These are phyloP conservation scores for Athrips mouffetella DNA, from an alignment of 2,888 invertebrate species.

Conservation along the genomic window DNA sequence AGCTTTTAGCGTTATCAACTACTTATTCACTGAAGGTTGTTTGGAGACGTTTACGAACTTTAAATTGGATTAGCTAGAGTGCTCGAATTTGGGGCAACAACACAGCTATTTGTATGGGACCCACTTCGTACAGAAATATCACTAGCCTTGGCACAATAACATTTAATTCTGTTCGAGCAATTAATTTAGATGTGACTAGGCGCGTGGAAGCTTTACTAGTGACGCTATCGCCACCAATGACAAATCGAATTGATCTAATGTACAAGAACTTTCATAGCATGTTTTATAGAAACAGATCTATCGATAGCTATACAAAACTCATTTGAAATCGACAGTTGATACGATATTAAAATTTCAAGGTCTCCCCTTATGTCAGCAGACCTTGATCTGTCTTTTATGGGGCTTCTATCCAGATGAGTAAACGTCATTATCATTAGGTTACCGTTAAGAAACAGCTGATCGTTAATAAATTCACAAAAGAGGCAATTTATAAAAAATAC, in stretches of 20 bases:
- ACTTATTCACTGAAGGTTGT: conserved; percentile 3
- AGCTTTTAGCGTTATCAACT: neutral
- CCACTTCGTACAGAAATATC: conserved; percentile 40
- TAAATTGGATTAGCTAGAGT: conserved; percentile 6
- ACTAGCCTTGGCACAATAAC: conserved; percentile 70
- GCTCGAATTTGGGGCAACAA: conserved; percentile 46
- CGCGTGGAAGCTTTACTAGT: conserved; percentile 46
- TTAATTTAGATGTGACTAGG: conserved; percentile 52
- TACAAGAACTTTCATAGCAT: neutral
- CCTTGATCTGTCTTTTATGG: conserved; percentile 29
- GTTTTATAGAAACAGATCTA: neutral
- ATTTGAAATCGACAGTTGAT: conserved; percentile 3
- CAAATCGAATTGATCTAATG: conserved; percentile 33
- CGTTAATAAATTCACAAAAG: conserved; percentile 50
- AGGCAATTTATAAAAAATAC: conserved; percentile 44
- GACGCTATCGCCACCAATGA: conserved; percentile 55
- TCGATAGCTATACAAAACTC: conserved; percentile 1
- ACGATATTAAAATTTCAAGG: conserved; percentile 20
- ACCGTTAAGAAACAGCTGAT: conserved; percentile 38
- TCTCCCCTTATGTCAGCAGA: conserved; percentile 16
- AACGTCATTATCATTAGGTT: conserved; percentile 17
- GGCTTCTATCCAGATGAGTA: conserved; percentile 21
- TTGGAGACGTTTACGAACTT: conserved; percentile 6
- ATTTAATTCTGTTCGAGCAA: conserved; percentile 62
- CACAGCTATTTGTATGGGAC: conserved; percentile 41